A percentile compares a stretch with the other conserved stretches of the same genome.
Conservation (phyloP, 2,797 vertebrate species). For the Smutsia temminckii region DNA sequence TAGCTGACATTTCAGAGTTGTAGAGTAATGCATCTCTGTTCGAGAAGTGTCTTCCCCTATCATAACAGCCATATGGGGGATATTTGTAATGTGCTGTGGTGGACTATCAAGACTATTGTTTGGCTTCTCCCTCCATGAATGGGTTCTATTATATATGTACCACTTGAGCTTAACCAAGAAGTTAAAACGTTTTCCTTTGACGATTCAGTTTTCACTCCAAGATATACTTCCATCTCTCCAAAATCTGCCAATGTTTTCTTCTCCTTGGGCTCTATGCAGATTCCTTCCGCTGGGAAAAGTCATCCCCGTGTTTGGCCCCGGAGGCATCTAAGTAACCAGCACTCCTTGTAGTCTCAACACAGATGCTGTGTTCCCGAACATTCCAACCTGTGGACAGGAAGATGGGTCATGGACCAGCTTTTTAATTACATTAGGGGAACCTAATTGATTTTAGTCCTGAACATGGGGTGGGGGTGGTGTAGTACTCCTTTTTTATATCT, state of each 20-base stretch:
- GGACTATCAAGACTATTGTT: background rate
- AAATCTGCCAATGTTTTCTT: background rate
- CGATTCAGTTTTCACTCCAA: background rate
- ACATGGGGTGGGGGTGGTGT: background rate
- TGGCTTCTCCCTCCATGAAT: background rate
- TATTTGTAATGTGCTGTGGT: background rate
- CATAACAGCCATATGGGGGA: background rate
- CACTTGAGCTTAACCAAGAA: background rate
- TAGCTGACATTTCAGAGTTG: background rate
- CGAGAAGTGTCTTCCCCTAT: background rate
- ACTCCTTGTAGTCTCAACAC: rapidly evolving
- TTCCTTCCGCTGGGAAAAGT: background rate
- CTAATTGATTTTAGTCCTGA: constrained; percentile 50
- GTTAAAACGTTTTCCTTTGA: background rate
- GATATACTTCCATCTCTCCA: background rate
- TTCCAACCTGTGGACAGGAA: background rate
- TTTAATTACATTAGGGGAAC: constrained; percentile 9
- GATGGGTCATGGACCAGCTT: background rate
- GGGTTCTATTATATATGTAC: background rate
- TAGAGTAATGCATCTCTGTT: background rate
- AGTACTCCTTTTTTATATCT: constrained; percentile 5
- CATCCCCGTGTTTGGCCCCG: background rate
- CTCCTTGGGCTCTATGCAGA: background rate
- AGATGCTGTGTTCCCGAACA: background rate
- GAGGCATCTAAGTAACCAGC: background rate